Percentiles rank a stretch among this genome's conserved stretches.
phyloP scores from a whole-genome alignment of 35 echinoderm and acorn worm species.

The Nesometra sesokonis region DNA sequence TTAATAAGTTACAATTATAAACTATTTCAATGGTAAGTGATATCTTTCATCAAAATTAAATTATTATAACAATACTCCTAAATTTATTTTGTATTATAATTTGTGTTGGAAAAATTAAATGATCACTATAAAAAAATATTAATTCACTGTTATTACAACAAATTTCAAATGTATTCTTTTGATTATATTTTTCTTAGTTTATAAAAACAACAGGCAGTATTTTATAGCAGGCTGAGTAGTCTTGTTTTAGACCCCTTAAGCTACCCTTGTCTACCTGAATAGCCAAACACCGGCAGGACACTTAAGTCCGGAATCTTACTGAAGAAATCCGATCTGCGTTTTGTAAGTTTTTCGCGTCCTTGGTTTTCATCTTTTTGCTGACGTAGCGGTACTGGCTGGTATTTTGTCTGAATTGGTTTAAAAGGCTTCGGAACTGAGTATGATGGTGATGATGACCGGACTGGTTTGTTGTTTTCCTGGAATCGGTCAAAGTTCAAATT shows the following conservation, averaged over 20 bases:
- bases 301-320: conserved; percentile 11
- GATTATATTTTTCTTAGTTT: not conserved
- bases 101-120: no score
- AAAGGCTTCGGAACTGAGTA: not conserved
- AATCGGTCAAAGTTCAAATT: not conserved
- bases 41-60: no score
- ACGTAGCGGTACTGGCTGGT: not conserved
- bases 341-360: not conserved
- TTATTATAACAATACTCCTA: no score
- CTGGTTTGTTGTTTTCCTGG: not conserved
- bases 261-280: conserved; percentile 1
- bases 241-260: not conserved
- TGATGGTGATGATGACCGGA: not conserved
- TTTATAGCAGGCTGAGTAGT: not conserved
- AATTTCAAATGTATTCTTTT: not conserved
- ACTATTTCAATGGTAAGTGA: no score
- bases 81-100: no score
- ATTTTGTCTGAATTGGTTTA: not conserved
- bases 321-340: conserved; percentile 6
- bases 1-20: no score
- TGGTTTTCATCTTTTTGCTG: not conserved
- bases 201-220: not conserved
- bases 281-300: conserved; percentile 9
- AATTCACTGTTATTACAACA: no score
- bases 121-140: no score